These are phyloP conservation scores for Drosophila busckii DNA, from an alignment of 1,140 invertebrate species.

Conservation along the genomic window DNA sequence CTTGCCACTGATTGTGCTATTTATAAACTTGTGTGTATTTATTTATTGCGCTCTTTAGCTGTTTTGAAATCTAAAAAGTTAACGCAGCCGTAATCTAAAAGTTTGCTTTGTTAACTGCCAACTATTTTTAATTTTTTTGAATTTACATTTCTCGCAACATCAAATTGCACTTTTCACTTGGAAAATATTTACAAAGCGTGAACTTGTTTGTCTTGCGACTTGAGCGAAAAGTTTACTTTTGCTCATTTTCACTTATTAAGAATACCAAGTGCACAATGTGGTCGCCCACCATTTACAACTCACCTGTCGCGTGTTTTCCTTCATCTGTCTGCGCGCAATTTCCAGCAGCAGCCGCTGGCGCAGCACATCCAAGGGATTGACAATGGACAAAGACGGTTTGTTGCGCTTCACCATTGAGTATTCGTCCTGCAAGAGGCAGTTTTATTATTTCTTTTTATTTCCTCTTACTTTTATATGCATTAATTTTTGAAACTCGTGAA, in stretches of 20 bases:
- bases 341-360: constrained; percentile 86
- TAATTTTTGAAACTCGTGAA: constrained; percentile 29
- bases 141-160: constrained; percentile 37
- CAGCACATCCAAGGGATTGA: constrained; percentile 88
- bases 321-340: constrained; percentile 86
- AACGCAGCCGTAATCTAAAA: constrained; percentile 19
- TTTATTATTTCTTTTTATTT: too few species aligned
- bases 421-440: constrained; percentile 48
- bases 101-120: constrained; percentile 15
- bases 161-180: constrained; percentile 36
- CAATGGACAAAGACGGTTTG: constrained; percentile 87
- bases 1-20: constrained; percentile 2
- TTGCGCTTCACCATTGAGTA: constrained; percentile 80
- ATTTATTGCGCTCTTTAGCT: constrained; percentile 17
- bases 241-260: constrained; percentile 59
- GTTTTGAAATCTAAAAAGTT: constrained; percentile 53
- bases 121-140: constrained; percentile 66
- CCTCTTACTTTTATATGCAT: constrained; percentile 40
- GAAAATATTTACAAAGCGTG: background rate
- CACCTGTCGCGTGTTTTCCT: constrained; percentile 82
- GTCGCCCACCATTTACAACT: constrained; percentile 14
- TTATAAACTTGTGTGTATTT: constrained; percentile 1
- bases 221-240: constrained; percentile 39
- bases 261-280: constrained; percentile 46
- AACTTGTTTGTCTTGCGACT: constrained; percentile 42